phyloP scores from a whole-genome alignment of 1,140 invertebrate genomes.

The Leptestheria dahalacensis region DNA sequence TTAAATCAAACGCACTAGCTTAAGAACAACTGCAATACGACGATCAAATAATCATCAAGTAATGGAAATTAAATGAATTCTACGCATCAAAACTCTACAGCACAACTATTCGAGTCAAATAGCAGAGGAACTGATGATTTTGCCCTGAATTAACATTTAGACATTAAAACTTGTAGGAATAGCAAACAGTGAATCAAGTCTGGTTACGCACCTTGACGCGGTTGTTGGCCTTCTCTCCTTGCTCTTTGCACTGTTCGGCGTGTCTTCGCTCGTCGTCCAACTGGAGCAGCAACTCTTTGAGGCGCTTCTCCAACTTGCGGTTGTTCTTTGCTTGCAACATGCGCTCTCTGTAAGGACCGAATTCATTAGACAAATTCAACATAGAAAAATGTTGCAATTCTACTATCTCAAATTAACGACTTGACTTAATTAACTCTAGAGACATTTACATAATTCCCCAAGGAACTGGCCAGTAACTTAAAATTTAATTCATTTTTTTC shows the following conservation, averaged over 20 bases:
- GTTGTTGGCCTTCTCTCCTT: conserved; percentile 60
- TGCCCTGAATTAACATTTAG: no score
- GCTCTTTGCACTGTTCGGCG: conserved; percentile 92
- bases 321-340: conserved; percentile 73
- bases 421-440: not conserved
- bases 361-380: conserved; percentile 11
- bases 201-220: conserved; percentile 44
- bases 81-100: no score
- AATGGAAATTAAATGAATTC: not conserved
- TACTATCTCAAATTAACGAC: no score
- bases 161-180: no score
- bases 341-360: conserved; percentile 65
- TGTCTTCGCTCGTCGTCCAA: conserved; percentile 87
- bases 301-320: conserved; percentile 84
- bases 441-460: not conserved
- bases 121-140: no score
- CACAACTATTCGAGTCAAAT: no score
- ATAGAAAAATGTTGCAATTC: conserved; percentile 16
- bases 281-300: conserved; percentile 79
- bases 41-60: not conserved
- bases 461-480: not conserved
- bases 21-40: not conserved
- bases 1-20: not conserved
- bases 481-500: not conserved
- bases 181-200: not conserved